Evolutionary conservation across 1,140 invertebrate genomes (phyloP), one percentile per base, ranked within the genome.

Genomic region (Cydia amplana): DNA sequence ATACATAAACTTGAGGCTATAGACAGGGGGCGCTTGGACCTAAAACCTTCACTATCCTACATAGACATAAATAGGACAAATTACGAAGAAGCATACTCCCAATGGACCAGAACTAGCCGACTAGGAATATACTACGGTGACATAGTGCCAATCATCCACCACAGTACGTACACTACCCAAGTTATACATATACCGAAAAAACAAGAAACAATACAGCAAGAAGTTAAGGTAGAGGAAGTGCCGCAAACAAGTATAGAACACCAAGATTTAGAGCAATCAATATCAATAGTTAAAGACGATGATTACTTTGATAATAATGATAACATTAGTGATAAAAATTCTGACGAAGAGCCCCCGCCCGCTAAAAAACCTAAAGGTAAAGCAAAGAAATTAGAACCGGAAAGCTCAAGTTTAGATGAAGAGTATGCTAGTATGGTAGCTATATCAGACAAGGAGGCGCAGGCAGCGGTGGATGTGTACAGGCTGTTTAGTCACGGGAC

Each of bases 381-480:
- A 1, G 74, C 84, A 72, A 64, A 46, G 10, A 76, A 73, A 12
- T 40, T 40, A 28, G 72, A 77, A 25, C 82, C 77, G 7, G 87
- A 90, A 75, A 87, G 86, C 0, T 81, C 81, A 43, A 84, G 83
- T 67, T 77, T 90, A 18, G 83, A 91, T 46, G 83, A 86, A 67
- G 90, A 92, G 73, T 92, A 91, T 83, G 90, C 88, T 9, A 85
- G 65, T 10, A 79, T 91, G 74, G 75, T 86, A 5, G 83, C 87
- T 0, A 85, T 92, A 32, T 82, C 85, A 10, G 80, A 80, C 10
- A 86, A 87, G 74, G 90, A 92, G 63, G 84, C 88, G 4, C 80
- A 83, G 51, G 90, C 89, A 25, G 90, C 82, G 3, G 82, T 85
- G 14, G 90, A 92, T 64, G 80, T 92, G 3, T 85, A 86, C 64